phyloP scores from a whole-genome alignment of 1,140 invertebrate species.

The Thaumatotibia leucotreta region DNA sequence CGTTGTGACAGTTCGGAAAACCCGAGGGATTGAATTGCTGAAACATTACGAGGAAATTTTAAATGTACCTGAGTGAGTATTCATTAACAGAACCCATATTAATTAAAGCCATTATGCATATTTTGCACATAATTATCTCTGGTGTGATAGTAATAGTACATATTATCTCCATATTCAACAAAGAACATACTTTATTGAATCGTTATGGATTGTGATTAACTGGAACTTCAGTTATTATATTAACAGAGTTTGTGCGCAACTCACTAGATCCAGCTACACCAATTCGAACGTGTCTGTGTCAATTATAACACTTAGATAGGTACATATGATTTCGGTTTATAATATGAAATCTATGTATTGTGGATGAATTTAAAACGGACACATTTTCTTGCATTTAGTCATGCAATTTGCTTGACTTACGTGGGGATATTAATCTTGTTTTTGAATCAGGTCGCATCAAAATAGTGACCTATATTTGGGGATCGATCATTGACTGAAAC shows the following conservation, averaged over 20 bases:
- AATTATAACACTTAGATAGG: no score
- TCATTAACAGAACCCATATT: background rate
- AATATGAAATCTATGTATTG: no score
- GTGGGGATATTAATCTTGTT: background rate
- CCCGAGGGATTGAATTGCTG: conserved; percentile 1
- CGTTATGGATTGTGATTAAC: no score
- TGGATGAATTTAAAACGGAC: background rate
- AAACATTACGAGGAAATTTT: background rate
- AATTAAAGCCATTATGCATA: background rate
- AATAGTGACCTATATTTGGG: background rate
- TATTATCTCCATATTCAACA: no score
- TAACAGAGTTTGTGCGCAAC: background rate
- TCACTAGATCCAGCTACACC: background rate
- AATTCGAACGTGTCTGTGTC: background rate
- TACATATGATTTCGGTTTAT: no score
- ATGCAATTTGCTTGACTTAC: background rate
- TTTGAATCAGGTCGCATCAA: background rate
- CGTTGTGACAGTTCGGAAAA: background rate
- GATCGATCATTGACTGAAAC: background rate
- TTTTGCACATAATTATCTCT: no score
- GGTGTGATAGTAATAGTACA: no score
- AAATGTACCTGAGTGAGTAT: background rate
- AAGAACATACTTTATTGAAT: no score
- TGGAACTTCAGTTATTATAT: no score
- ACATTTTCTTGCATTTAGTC: background rate